Evolutionary conservation across 2,113 vertebrate genomes (phyloP).

Genomic region (Nyctereutes procyonoides): DNA sequence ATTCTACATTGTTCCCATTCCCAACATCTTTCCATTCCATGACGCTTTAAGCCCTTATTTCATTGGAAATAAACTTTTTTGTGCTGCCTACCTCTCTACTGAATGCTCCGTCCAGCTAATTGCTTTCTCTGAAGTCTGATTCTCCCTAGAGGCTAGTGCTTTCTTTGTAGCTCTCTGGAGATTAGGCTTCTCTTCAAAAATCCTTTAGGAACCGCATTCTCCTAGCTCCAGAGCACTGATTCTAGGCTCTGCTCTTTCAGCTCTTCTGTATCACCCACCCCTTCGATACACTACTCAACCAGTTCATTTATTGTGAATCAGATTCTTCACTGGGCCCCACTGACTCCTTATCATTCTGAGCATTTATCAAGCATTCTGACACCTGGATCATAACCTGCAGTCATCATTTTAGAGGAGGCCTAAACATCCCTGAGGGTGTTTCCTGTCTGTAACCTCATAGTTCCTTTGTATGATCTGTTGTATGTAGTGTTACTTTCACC

Average conservation of each 20-base stretch:
- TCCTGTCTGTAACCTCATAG: background rate
- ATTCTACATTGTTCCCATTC: background rate
- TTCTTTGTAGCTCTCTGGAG: background rate
- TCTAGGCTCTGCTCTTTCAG: background rate
- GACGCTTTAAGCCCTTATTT: background rate
- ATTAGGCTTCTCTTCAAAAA: background rate
- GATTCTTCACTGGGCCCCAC: background rate
- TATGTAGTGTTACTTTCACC: background rate
- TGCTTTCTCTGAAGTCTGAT: background rate
- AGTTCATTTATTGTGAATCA: background rate
- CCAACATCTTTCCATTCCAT: background rate
- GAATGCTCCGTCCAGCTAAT: background rate
- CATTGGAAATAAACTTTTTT: background rate
- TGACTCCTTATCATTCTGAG: background rate
- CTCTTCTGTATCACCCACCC: fast-evolving
- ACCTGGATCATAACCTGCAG: background rate
- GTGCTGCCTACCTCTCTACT: background rate
- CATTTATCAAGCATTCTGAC: background rate
- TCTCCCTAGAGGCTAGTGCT: background rate
- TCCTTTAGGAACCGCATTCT: background rate
- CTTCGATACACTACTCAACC: background rate
- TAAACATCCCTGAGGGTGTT: background rate
- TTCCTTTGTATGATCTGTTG: background rate
- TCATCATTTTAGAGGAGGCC: background rate
- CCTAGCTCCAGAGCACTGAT: background rate